Base-by-base conservation (phyloP, 2,888 invertebrate species). In the Zaprionus bogoriensis region DNA sequence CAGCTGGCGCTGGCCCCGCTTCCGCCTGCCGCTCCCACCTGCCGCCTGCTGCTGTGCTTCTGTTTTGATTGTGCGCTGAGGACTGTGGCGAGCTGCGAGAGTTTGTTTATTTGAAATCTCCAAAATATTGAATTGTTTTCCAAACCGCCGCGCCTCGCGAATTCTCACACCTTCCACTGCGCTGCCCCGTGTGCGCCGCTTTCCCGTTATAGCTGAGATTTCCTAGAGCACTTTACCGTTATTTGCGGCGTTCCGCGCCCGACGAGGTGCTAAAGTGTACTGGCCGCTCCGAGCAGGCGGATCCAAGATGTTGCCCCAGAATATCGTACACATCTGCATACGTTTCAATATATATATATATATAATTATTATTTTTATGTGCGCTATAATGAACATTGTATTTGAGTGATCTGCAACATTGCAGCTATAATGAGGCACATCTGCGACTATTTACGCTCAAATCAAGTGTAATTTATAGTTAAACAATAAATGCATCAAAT, bases 211-310 rank as follows among this genome's bases (percentile, higher is more conserved):
- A 2, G 3, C 19, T 20, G 38, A 1, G 38, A 19, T 39, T 9
- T 20, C 17, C 22, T 20, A 2, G 10, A 22, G 32, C 32, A 30
- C 12, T 38, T 38, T 48, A 53, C 65, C 50, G 62, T 63, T 64
- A 63, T 57, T 63, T 57, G 60, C 55, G 73, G 60, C 55, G 73
- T 50, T 67, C 52, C 65, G 67, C 61, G 41, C 68, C 57, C 82
- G 65, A 52, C 58, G 67, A 80, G 70, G 62, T 74, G 80, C 68
- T 69, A 78, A 76, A 67, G 62, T 65, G 54, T 74, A 80, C 76
- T 80, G 80, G 51, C 25, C 61, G 65, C 25, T 52, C 52, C 38
- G 23, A 38, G 23, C 14, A 30, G 5, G 44, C 38, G 48, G 32
- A 14, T 41, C 48, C 7, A 51, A 50, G n/a, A 44, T 28, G 44